Evolutionary conservation across 2,797 vertebrate genomes (phyloP), one percentile per base, ranked within the genome.

Genomic region (Galagoides demidoff): DNA sequence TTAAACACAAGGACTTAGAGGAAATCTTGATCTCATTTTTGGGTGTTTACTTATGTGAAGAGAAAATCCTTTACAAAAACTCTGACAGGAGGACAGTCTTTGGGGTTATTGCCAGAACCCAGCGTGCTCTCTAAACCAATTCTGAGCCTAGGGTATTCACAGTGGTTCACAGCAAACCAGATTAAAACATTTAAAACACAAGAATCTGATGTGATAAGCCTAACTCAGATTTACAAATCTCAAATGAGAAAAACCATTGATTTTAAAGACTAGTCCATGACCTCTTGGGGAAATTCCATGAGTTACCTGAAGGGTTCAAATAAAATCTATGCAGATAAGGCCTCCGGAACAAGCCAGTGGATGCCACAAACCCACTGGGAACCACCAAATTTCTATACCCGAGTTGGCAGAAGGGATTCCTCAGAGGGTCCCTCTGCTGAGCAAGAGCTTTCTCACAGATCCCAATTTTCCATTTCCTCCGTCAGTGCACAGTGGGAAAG

Each of bases 11-110:
- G 66, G 68, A 57, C 10, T 89, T 85, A 90, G 82, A 83, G 78
- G 27, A 25, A 96, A 78, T 70, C 70, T 90, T 70, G 27, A 89
- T 90, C 63, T 83, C 43, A 70, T 74, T 94, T 78, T 81, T 0
- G 0, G 19, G 10, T 82, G 57, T 92, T 92, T 87, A 55, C 63
- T 61, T 85, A 66, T 20, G 34, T 79, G 13, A 81, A 5, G n/a
- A 90, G 5, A 90, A 90, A 86, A 27, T 34, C 12, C 22, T 78
- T 84, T n/a, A 61, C 34, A 59, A 88, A 90, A 73, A 70, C n/a
- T n/a, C 82, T 91, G 63, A 55, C 49, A 94, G 70, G 83, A 95
- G 16, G 20, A 82, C 22, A 74, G 52, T 22, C 5, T 89, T 7
- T 64, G 27, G 64, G 52, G 25, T 55, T 87, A 61, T 52, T 95